Evolutionary conservation across 2,888 invertebrate genomes (phyloP), one percentile per base, ranked within the genome.

Genomic region (Cylindroiulus punctatus): DNA sequence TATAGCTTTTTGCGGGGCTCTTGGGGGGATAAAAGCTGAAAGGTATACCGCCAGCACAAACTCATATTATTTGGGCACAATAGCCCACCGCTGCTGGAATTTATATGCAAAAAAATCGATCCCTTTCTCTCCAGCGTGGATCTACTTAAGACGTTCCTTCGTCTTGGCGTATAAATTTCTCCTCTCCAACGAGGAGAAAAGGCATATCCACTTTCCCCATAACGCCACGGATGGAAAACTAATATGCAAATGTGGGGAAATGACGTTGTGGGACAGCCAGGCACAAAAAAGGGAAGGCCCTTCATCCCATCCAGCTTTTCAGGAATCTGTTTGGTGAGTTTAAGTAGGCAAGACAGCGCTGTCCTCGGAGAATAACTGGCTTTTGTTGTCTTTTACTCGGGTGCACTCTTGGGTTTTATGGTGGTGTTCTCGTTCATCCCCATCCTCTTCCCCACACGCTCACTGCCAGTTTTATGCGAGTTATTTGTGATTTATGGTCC

Each of bases 71-170:
- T 65, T 52, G 22, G 7, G 65, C 65, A 65, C 65, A 65, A 65
- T 65, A 65, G 65, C 65, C 65, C 65, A 26, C 26, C 65, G 65
- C 22, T 65, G 65, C 65, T 26, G 65, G 65, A 65, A 65, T 65
- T 65, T 65, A 65, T 65, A 65, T 65, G 65, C 65, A 65, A 22
- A 65, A 65, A 65, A 65, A 65, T 65, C 65, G 65, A 65, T 65
- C 65, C 65, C 44, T 17, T 44, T 44, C 17, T 44, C 44, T 65
- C 65, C 65, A 65, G 65, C 65, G 5, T 26, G 52, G 52, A 57
- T 57, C 52, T 57, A 65, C 65, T 65, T 65, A 65, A 65, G 22
- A 22, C 22, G 22, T 22, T 65, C 22, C 65, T 5, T 65, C 65
- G 65, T 65, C 22, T 65, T 22, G 65, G 22, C 12, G 65, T 7